Percentiles rank a stretch among this genome's conserved stretches.
These are phyloP conservation scores for Marmota flaviventris DNA, from an alignment of 2,113 vertebrate genomes.

Conservation along the genomic window DNA sequence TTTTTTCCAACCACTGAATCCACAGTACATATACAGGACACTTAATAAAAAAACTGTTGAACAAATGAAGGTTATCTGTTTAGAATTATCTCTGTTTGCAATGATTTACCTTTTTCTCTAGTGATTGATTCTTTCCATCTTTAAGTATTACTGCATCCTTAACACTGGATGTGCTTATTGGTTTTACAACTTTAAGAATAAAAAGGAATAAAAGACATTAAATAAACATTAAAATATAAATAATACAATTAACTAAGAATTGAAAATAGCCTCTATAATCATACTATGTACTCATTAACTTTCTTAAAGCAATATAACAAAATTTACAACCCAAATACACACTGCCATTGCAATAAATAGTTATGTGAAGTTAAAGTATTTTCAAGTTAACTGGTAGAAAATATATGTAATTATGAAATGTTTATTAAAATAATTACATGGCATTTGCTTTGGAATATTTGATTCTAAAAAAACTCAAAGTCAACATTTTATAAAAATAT, in stretches of 20 bases:
- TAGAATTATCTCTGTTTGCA: not conserved
- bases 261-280: not conserved
- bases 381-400: not conserved
- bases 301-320: not conserved
- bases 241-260: not conserved
- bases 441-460: slow-evolving; percentile 24
- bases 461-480: slow-evolving; percentile 63
- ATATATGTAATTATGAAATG: not conserved
- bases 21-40: not conserved
- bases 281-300: not conserved
- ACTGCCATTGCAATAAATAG: not conserved
- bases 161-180: not conserved
- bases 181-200: slow-evolving; percentile 64
- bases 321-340: slow-evolving; percentile 31
- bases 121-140: not conserved
- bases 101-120: slow-evolving; percentile 52
- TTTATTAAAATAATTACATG: slow-evolving; percentile 42
- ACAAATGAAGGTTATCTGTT: not conserved
- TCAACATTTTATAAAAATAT: slow-evolving; percentile 32
- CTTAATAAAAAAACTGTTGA: not conserved
- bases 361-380: not conserved
- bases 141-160: not conserved
- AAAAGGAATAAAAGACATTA: not conserved
- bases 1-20: not conserved
- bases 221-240: slow-evolving; percentile 35